These are phyloP conservation scores for Peromyscus polionotus DNA, from an alignment of 2,113 vertebrate species.

Conservation along the genomic window DNA sequence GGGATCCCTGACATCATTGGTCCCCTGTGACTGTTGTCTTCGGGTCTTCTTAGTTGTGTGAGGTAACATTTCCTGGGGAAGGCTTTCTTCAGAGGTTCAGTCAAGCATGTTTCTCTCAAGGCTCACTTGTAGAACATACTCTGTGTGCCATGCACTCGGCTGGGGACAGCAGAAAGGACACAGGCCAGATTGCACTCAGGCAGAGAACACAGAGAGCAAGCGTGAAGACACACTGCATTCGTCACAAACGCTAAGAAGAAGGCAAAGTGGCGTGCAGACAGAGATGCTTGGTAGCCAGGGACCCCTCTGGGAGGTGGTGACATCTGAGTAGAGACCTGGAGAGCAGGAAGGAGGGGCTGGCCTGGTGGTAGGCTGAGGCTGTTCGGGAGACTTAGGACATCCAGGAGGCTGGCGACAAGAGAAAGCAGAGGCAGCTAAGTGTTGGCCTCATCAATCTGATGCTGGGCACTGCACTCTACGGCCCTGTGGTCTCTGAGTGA, in stretches of 20 bases:
- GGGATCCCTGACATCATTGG: neutral
- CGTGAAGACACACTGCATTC: neutral
- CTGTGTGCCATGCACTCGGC: neutral
- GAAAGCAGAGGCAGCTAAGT: neutral
- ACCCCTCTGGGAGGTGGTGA: no score
- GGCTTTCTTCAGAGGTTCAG: neutral
- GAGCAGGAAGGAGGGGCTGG: neutral
- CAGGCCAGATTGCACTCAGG: neutral
- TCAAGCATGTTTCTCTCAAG: neutral
- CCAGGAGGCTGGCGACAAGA: accelerated
- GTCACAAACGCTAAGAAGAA: neutral
- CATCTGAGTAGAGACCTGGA: neutral
- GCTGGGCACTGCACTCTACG: accelerated
- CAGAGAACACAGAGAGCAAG: neutral
- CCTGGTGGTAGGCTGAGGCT: neutral
- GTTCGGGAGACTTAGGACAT: neutral
- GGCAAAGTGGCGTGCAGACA: accelerated
- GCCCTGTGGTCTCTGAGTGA: neutral
- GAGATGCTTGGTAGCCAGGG: neutral
- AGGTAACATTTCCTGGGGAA: neutral
- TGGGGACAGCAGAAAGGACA: neutral
- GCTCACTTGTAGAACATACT: neutral
- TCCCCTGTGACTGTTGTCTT: neutral
- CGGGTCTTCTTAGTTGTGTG: neutral
- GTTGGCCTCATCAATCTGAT: neutral